phyloP scores from a whole-genome alignment of 2,888 invertebrate species.

The Malthinus flaveolus region DNA sequence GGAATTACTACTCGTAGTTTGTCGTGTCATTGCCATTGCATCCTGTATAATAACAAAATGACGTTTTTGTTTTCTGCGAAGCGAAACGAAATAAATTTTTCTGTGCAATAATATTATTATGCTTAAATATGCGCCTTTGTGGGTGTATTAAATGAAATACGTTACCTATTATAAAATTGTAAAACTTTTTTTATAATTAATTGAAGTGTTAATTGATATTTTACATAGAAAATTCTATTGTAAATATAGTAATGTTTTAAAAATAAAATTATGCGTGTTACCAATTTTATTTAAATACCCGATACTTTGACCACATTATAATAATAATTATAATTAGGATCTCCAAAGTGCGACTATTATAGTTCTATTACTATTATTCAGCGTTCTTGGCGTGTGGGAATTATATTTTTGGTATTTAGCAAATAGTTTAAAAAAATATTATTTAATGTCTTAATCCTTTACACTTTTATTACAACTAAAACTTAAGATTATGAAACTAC shows the following conservation, averaged over 20 bases:
- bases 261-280: slow-evolving; percentile 32
- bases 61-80: slow-evolving; percentile 18
- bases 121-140: slow-evolving; percentile 6
- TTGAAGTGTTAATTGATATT: slow-evolving; percentile 33
- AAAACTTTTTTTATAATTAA: slow-evolving; percentile 28
- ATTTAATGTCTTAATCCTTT: no score
- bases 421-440: no score
- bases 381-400: no score
- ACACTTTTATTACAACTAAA: no score
- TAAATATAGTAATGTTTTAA: slow-evolving; percentile 33
- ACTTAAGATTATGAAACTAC: no score
- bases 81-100: slow-evolving; percentile 14
- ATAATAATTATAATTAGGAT: no score
- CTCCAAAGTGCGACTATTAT: no score
- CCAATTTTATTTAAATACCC: slow-evolving; percentile 5
- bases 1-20: neutral
- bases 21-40: neutral
- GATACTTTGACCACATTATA: no score
- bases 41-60: neutral
- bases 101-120: slow-evolving; percentile 24
- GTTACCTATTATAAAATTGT: slow-evolving; percentile 12
- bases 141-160: slow-evolving; percentile 6
- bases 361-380: no score
- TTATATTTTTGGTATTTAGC: no score
- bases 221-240: slow-evolving; percentile 39